These are phyloP conservation scores for Zygothrica quintamaculata DNA, from an alignment of 2,888 invertebrate species.

Conservation along the genomic window DNA sequence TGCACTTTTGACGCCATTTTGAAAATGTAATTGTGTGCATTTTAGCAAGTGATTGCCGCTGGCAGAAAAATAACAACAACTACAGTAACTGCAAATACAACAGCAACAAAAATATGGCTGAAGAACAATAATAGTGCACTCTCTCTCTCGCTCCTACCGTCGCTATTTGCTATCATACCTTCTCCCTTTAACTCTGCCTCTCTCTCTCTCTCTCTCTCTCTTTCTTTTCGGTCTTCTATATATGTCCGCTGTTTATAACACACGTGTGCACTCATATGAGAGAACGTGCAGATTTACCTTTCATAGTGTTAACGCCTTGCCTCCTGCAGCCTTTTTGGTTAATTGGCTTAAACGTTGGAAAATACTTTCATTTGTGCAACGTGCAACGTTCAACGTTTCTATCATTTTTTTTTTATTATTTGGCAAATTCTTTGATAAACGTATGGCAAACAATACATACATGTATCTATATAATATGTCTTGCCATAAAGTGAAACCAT, in stretches of 20 bases:
- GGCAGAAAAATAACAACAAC: slow-evolving; percentile 19
- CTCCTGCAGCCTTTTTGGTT: slow-evolving; percentile 28
- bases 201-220: neutral
- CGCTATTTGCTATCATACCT: neutral
- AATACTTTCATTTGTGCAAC: slow-evolving; percentile 50
- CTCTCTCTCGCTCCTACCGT: neutral
- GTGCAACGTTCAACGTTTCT: no score
- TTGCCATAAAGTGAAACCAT: neutral
- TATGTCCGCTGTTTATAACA: no score
- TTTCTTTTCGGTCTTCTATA: no score
- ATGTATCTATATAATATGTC: no score
- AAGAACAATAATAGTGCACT: neutral
- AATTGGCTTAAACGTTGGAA: slow-evolving; percentile 34
- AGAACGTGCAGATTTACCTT: slow-evolving; percentile 1
- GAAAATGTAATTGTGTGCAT: slow-evolving; percentile 76
- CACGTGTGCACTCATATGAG: slow-evolving; percentile 3
- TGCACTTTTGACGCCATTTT: slow-evolving; percentile 82
- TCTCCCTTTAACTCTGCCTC: neutral
- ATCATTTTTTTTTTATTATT: no score
- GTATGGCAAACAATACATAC: no score
- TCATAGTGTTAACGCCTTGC: slow-evolving; percentile 17
- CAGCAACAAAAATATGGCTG: neutral
- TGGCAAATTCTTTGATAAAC: no score
- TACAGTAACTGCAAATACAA: slow-evolving; percentile 8
- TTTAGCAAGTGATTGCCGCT: slow-evolving; percentile 56